Percentiles rank a stretch among this genome's conserved stretches.
Evolutionary conservation across 2,113 vertebrate genomes (phyloP).

Genomic region (Chlamydotis undulata): DNA sequence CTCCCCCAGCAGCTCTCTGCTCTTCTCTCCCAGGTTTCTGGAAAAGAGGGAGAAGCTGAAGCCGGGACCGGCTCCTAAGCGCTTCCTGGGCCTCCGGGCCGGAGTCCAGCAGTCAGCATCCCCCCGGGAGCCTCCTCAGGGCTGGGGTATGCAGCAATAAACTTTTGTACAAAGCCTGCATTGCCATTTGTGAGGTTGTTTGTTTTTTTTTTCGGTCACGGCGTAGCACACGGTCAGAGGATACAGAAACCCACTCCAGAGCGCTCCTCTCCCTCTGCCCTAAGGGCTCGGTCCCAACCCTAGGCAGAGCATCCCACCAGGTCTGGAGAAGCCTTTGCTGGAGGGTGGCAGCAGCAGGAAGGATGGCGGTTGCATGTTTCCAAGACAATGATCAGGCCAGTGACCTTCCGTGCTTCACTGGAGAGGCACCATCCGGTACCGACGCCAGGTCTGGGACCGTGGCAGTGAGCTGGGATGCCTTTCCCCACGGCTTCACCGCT

Average conservation of each 20-base stretch:
- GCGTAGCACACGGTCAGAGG: background rate
- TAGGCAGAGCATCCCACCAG: background rate
- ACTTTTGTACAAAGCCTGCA: background rate
- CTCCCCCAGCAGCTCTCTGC: too few species aligned
- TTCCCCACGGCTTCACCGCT: rapidly evolving
- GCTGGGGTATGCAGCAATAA: background rate
- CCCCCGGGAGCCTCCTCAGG: background rate
- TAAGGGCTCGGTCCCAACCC: background rate
- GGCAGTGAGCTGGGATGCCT: background rate
- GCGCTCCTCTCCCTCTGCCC: background rate
- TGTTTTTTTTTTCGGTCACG: background rate
- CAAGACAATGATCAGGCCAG: too few species aligned
- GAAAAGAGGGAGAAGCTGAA: slow-evolving; percentile 21
- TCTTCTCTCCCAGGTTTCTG: background rate
- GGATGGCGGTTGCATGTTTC: background rate
- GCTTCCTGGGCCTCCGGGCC: background rate
- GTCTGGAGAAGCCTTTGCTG: background rate
- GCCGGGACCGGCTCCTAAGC: background rate
- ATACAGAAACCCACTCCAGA: background rate
- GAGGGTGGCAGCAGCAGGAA: background rate
- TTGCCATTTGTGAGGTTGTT: background rate
- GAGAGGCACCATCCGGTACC: background rate
- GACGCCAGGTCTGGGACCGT: background rate
- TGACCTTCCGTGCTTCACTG: background rate
- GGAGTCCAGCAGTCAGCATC: background rate